Evolutionary conservation across 2,888 invertebrate genomes (phyloP).

Genomic region (Pammene fasciana): DNA sequence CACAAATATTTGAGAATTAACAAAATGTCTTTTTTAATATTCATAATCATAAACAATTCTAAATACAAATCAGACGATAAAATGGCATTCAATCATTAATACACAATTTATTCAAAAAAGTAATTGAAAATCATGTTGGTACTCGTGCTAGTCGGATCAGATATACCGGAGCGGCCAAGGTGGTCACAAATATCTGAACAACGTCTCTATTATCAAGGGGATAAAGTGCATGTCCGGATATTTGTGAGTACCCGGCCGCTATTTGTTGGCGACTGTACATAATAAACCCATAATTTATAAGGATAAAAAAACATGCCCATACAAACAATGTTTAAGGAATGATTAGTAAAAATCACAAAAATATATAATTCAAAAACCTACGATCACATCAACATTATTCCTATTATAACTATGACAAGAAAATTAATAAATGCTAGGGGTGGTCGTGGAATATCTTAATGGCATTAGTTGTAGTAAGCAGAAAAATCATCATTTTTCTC

Average conservation of each 20-base stretch:
- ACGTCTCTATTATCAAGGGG: too few relatives aligned
- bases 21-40: constrained; percentile 26
- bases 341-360: constrained; percentile 34
- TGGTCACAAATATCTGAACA: too few relatives aligned
- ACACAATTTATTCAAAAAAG: not conserved
- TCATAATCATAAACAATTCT: not conserved
- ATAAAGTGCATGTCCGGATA: too few relatives aligned
- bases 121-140: too few relatives aligned
- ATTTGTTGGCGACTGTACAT: too few relatives aligned
- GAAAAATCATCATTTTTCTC: not conserved
- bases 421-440: constrained; percentile 5
- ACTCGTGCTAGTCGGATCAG: too few relatives aligned
- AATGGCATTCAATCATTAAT: not conserved
- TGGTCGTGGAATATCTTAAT: not conserved
- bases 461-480: not conserved
- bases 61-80: not conserved
- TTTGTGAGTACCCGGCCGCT: too few relatives aligned
- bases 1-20: constrained; percentile 5
- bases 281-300: not conserved
- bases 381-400: constrained; percentile 2
- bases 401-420: not conserved
- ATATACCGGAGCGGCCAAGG: too few relatives aligned
- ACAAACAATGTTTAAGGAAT: constrained; percentile 27
- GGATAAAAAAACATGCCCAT: not conserved
- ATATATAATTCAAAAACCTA: constrained; percentile 3